A percentile compares a stretch with the other conserved stretches of the same genome.
These are phyloP conservation scores for Netelia inedita DNA, from an alignment of 2,888 invertebrate species.

Conservation along the genomic window DNA sequence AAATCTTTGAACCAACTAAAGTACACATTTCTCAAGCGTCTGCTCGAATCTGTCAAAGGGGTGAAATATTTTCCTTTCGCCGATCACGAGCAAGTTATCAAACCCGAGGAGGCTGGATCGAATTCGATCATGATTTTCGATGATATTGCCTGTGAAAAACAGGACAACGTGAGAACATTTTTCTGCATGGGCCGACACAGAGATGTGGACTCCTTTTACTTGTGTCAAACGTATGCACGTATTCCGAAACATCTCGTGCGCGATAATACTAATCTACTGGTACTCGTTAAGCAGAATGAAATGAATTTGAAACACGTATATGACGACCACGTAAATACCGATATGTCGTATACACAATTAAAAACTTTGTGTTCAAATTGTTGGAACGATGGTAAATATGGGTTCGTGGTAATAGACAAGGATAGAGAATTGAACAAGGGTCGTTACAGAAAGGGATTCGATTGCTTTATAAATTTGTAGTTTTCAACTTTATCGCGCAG, in stretches of 20 bases:
- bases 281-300: slow-evolving; percentile 66
- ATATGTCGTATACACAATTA: slow-evolving; percentile 69
- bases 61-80: slow-evolving; percentile 5
- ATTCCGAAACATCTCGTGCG: slow-evolving; percentile 81
- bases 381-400: slow-evolving; percentile 69
- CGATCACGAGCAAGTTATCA: slow-evolving; percentile 59
- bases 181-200: slow-evolving; percentile 71
- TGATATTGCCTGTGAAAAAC: slow-evolving; percentile 78
- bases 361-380: slow-evolving; percentile 66
- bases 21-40: no score
- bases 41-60: no score
- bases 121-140: slow-evolving; percentile 82
- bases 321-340: slow-evolving; percentile 70
- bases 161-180: slow-evolving; percentile 64
- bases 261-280: slow-evolving; percentile 80
- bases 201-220: slow-evolving; percentile 80
- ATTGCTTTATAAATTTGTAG: slow-evolving; percentile 35
- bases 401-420: slow-evolving; percentile 71
- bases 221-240: slow-evolving; percentile 72
- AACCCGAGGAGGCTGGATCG: slow-evolving; percentile 13
- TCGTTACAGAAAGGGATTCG: slow-evolving; percentile 68
- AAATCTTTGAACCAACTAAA: no score
- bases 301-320: slow-evolving; percentile 70
- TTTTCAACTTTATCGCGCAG: not conserved
- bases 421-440: slow-evolving; percentile 67